Percentiles rank a stretch among this genome's conserved stretches.
These are phyloP conservation scores for Carcharodon carcharias DNA, from an alignment of 2,797 vertebrate genomes.

Conservation along the genomic window DNA sequence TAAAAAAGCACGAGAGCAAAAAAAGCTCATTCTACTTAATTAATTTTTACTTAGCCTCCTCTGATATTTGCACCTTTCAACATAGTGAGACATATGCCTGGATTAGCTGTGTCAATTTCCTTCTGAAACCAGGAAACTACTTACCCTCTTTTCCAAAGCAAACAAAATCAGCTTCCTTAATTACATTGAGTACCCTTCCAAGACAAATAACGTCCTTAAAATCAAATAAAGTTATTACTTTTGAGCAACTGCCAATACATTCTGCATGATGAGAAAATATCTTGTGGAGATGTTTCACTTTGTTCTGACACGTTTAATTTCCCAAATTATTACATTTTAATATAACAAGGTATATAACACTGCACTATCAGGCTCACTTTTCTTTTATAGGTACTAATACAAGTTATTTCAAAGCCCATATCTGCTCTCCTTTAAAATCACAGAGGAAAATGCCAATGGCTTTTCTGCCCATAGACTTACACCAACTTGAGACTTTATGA, in stretches of 20 bases:
- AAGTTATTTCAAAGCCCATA: neutral
- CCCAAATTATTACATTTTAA: neutral
- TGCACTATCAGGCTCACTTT: neutral
- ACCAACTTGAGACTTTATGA: neutral
- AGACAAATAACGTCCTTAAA: neutral
- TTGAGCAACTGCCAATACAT: neutral
- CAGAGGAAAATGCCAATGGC: neutral
- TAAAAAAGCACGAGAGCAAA: too few relatives aligned
- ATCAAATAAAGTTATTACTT: neutral
- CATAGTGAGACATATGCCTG: too few relatives aligned
- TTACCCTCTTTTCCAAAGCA: too few relatives aligned
- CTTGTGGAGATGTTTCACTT: neutral
- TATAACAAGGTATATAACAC: neutral
- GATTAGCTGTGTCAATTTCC: too few relatives aligned
- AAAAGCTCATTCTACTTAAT: too few relatives aligned
- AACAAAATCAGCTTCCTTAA: too few relatives aligned
- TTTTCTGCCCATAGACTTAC: neutral
- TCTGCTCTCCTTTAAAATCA: neutral
- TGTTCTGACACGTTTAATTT: neutral
- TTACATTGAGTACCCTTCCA: too few relatives aligned
- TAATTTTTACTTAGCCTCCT: too few relatives aligned
- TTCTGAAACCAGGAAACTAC: too few relatives aligned
- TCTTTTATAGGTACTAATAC: neutral
- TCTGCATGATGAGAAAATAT: neutral
- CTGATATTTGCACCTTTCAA: too few relatives aligned